phyloP scores from a whole-genome alignment of 2,113 vertebrate genomes.

The Chitala chitala region DNA sequence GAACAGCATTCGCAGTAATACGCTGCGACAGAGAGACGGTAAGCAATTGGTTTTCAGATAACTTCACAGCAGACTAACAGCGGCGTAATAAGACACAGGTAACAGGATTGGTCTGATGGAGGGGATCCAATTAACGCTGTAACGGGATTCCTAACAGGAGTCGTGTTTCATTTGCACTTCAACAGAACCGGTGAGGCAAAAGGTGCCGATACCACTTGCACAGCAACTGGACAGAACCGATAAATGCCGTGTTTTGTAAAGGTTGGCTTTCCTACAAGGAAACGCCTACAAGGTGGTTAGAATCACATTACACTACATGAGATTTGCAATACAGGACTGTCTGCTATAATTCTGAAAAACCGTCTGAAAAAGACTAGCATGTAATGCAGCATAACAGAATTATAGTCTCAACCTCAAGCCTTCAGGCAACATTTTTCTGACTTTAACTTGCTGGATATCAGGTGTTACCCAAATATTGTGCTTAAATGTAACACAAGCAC shows the following conservation, averaged over 20 bases:
- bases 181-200: not conserved
- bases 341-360: not conserved
- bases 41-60: slow-evolving; percentile 13
- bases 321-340: not conserved
- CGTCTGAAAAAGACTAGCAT: not conserved
- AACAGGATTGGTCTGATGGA: slow-evolving; percentile 12
- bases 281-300: not conserved
- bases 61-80: not conserved
- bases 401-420: not conserved
- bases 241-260: too few relatives aligned
- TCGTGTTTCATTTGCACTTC: not conserved
- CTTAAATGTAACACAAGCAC: too few relatives aligned
- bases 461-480: not conserved
- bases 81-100: not conserved
- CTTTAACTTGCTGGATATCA: not conserved
- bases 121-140: slow-evolving; percentile 11
- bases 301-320: not conserved
- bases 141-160: not conserved
- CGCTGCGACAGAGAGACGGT: not conserved
- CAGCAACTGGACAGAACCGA: not conserved
- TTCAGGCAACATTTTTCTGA: not conserved
- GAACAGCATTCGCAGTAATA: slow-evolving; percentile 4
- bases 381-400: not conserved
- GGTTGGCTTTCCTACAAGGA: not conserved
- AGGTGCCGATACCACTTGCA: not conserved